These are phyloP conservation scores for Stichodactyla helianthus DNA, from an alignment of 64 coral and sea anemone species.

Conservation along the genomic window DNA sequence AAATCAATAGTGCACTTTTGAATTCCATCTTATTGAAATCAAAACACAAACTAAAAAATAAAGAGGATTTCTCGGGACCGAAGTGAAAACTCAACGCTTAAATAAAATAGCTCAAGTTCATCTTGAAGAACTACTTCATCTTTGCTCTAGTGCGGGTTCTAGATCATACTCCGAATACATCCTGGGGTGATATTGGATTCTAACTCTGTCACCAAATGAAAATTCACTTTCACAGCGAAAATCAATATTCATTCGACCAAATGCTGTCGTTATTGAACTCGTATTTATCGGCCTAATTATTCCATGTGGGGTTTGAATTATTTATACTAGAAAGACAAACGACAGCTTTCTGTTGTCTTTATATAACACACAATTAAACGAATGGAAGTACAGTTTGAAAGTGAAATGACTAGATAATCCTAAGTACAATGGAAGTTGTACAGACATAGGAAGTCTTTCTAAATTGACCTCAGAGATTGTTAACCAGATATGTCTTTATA, in stretches of 20 bases:
- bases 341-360: conserved; percentile 4
- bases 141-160: not conserved
- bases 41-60: not conserved
- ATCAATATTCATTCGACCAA: not conserved
- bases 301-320: conserved; percentile 3
- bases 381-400: not conserved
- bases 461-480: conserved; percentile 11
- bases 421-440: not conserved
- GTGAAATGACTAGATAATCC: not conserved
- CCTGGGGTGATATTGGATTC: not conserved
- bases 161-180: not conserved
- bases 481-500: not conserved
- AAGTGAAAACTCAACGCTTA: not conserved
- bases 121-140: not conserved
- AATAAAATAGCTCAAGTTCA: not conserved
- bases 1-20: no score
- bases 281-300: not conserved
- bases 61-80: not conserved
- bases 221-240: not conserved
- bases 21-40: not conserved
- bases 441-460: not conserved
- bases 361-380: conserved; percentile 2
- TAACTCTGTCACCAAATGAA: not conserved
- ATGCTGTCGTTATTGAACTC: not conserved
- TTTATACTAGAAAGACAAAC: not conserved